These are phyloP conservation scores for Corythoichthys intestinalis DNA, from an alignment of 2,113 vertebrate genomes.

Conservation along the genomic window DNA sequence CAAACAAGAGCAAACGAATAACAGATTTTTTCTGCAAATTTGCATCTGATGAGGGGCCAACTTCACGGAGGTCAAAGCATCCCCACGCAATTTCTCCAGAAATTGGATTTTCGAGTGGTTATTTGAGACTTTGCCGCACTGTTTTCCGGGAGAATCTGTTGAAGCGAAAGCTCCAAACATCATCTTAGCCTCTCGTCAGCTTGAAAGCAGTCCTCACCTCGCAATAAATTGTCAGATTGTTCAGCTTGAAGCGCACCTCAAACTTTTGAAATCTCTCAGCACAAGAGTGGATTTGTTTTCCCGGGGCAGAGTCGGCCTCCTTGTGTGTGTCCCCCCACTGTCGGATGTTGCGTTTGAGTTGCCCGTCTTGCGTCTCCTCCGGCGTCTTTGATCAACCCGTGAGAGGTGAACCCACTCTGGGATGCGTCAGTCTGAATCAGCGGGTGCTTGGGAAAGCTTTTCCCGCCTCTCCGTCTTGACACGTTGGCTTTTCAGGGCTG, in stretches of 20 bases:
- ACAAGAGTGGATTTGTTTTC: background rate
- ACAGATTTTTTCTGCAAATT: no score
- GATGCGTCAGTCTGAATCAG: slow-evolving; percentile 50
- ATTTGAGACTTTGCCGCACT: no score
- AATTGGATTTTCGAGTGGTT: no score
- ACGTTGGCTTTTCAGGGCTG: slow-evolving; percentile 11
- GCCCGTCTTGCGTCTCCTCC: slow-evolving; percentile 35
- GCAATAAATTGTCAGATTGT: background rate
- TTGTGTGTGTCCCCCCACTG: slow-evolving; percentile 46
- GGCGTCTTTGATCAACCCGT: slow-evolving; percentile 58
- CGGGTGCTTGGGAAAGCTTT: slow-evolving; percentile 42
- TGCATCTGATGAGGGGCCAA: no score
- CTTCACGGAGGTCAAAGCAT: no score
- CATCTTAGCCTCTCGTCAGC: background rate
- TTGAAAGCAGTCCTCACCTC: background rate
- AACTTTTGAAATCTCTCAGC: background rate
- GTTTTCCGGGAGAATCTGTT: no score
- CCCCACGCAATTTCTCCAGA: no score
- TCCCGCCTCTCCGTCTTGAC: slow-evolving; percentile 19
- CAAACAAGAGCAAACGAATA: no score
- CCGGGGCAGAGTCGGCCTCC: slow-evolving; percentile 32
- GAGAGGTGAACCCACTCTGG: slow-evolving; percentile 38
- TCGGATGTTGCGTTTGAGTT: slow-evolving; percentile 31
- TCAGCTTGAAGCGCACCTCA: background rate
- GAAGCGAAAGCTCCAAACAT: no score